A percentile compares a stretch with the other conserved stretches of the same genome.
Conservation (phyloP, 2,888 invertebrate genomes). For the Mermis nigrescens region DNA sequence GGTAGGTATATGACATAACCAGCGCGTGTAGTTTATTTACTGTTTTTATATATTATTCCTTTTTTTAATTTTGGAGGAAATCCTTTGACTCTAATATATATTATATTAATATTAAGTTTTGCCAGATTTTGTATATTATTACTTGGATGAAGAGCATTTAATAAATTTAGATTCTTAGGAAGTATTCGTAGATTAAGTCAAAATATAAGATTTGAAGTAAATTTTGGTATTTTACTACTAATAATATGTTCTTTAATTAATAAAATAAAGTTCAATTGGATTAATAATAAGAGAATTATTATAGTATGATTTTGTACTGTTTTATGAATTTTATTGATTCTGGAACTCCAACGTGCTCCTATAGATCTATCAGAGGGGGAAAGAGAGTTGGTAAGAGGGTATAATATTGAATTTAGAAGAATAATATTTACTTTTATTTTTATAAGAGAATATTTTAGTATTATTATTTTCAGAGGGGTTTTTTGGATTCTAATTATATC, state of each 20-base stretch:
- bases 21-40: constrained; percentile 1
- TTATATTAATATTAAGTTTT: constrained; percentile 23
- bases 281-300: too few species aligned
- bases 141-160: constrained; percentile 20
- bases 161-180: constrained; percentile 23
- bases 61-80: constrained; percentile 21
- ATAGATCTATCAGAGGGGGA: constrained; percentile 55
- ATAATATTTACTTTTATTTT: constrained; percentile 22
- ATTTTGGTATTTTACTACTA: not conserved
- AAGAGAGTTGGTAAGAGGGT: constrained; percentile 56
- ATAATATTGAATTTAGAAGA: constrained; percentile 31
- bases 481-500: constrained; percentile 19
- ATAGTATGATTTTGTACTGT: too few species aligned
- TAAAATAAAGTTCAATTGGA: constrained; percentile 12
- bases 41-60: constrained; percentile 10
- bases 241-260: not conserved
- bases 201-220: not conserved
- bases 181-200: constrained; percentile 17
- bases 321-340: constrained; percentile 18
- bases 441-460: constrained; percentile 18
- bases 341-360: constrained; percentile 34
- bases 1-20: too few species aligned
- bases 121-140: constrained; percentile 20
- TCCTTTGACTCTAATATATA: constrained; percentile 18
- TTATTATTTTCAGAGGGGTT: constrained; percentile 14